Conservation (phyloP, 2,113 vertebrate genomes). For the Bubalus kerabau region DNA sequence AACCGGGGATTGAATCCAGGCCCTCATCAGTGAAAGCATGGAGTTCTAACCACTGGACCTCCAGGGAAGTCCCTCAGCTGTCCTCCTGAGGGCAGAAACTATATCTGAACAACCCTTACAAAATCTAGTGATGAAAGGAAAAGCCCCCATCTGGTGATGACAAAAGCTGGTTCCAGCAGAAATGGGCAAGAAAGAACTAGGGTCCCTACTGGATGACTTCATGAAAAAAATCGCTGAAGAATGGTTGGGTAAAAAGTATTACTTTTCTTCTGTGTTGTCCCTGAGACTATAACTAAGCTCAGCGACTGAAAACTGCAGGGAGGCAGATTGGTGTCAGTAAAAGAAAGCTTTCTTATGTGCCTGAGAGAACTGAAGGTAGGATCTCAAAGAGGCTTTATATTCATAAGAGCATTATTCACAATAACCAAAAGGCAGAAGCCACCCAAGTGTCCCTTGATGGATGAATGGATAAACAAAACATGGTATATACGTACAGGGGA, state of each 20-base stretch:
- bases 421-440: background rate
- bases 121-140: background rate
- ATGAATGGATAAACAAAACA: background rate
- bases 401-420: background rate
- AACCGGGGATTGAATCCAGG: background rate
- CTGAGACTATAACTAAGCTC: background rate
- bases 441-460: background rate
- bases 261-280: background rate
- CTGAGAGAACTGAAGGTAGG: background rate
- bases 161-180: background rate
- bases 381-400: background rate
- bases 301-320: no score
- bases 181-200: background rate
- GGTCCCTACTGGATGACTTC: background rate
- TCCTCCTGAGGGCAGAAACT: background rate
- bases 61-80: background rate
- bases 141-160: background rate
- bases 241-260: background rate
- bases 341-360: no score
- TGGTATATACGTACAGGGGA: accelerated
- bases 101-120: background rate
- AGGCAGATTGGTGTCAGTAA: background rate
- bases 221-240: background rate
- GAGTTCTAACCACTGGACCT: background rate
- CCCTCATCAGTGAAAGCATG: background rate